phyloP scores from a whole-genome alignment of 2,113 vertebrate species.

The Gallinago media region DNA sequence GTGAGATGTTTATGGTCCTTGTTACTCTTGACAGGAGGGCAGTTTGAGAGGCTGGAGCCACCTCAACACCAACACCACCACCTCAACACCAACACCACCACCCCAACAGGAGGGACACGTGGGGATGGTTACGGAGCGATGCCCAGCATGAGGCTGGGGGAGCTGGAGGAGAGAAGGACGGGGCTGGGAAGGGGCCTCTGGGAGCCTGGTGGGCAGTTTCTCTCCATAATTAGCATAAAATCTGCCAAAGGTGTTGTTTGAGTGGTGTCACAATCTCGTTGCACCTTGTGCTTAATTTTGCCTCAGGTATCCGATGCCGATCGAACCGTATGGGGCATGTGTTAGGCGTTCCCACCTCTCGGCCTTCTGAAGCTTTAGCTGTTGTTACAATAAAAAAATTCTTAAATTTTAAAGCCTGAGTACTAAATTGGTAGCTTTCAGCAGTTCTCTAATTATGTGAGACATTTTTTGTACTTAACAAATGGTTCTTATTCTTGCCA shows the following conservation, averaged over 20 bases:
- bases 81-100: too few species aligned
- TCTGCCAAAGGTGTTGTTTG: background rate
- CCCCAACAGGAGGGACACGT: fast-evolving
- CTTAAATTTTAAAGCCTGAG: slow-evolving; percentile 33
- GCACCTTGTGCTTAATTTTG: background rate
- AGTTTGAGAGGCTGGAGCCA: background rate
- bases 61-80: too few species aligned
- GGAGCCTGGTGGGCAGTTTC: background rate
- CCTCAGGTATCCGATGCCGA: background rate
- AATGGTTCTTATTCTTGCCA: slow-evolving; percentile 72
- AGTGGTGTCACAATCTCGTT: fast-evolving
- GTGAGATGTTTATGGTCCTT: background rate
- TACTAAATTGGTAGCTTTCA: slow-evolving; percentile 68
- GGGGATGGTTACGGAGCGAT: fast-evolving
- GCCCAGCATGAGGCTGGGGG: background rate
- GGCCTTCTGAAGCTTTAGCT: background rate
- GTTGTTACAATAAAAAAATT: slow-evolving; percentile 21
- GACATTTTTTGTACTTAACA: slow-evolving; percentile 70
- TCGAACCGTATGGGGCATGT: fast-evolving
- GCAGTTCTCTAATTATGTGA: slow-evolving; percentile 61
- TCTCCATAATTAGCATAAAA: fast-evolving
- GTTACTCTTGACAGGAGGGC: background rate
- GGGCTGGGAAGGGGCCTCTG: background rate
- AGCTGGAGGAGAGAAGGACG: background rate
- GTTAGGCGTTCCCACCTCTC: background rate